Evolutionary conservation across 2,888 invertebrate genomes (phyloP).

Genomic region (Deilephila elpenor): DNA sequence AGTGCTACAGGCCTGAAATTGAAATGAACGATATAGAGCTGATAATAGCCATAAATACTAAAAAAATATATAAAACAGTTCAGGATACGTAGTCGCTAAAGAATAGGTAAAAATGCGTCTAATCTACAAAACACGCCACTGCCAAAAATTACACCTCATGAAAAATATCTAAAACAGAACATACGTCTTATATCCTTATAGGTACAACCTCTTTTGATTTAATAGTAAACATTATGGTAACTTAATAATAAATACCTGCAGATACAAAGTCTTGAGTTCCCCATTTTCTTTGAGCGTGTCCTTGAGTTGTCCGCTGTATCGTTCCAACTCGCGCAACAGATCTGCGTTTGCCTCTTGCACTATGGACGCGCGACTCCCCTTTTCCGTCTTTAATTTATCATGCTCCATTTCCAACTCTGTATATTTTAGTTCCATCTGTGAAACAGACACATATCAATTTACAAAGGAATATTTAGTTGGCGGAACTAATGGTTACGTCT

Average conservation of each 20-base stretch:
- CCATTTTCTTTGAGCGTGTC: conserved; percentile 79
- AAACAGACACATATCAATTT: not conserved
- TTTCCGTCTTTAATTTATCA: conserved; percentile 67
- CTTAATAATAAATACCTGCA: conserved; percentile 65
- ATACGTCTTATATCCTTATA: too few species aligned
- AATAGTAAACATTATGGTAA: not conserved
- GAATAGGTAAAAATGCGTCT: too few species aligned
- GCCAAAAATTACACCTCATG: too few species aligned
- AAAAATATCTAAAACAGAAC: too few species aligned
- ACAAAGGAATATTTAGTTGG: too few species aligned
- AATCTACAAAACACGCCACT: too few species aligned
- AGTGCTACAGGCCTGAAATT: conserved; percentile 82
- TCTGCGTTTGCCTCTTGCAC: conserved; percentile 75
- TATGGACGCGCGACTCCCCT: conserved; percentile 70
- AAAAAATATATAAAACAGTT: too few species aligned
- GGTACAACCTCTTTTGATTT: too few species aligned
- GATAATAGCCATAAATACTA: too few species aligned
- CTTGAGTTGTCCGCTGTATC: conserved; percentile 78
- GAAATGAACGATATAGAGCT: not conserved
- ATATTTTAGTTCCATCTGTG: conserved; percentile 70
- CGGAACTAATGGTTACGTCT: too few species aligned
- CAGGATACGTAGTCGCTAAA: too few species aligned
- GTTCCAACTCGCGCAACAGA: conserved; percentile 77
- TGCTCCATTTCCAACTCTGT: conserved; percentile 75
- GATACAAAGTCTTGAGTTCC: conserved; percentile 78